Evolutionary conservation across 1,140 invertebrate genomes (phyloP).

Genomic region (Dreissena rostriformis): DNA sequence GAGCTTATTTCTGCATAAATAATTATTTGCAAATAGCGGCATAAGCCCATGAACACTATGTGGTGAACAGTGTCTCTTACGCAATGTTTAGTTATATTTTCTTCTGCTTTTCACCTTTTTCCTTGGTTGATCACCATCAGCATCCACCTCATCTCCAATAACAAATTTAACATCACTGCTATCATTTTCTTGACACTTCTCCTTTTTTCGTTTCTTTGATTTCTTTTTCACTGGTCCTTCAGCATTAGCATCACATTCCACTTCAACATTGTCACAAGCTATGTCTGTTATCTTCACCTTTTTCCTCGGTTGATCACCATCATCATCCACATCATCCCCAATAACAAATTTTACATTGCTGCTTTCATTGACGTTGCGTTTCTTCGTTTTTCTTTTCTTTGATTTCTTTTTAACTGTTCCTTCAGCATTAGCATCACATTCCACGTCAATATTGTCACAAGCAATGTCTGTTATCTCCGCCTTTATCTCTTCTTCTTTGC

Average conservation of each 20-base stretch:
- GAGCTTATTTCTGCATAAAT: too few species aligned
- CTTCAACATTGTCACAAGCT: not conserved
- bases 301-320: slow-evolving; percentile 15
- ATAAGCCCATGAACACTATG: not conserved
- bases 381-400: slow-evolving; percentile 26
- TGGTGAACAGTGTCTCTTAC: not conserved
- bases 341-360: not conserved
- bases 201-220: slow-evolving; percentile 21
- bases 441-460: not conserved
- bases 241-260: not conserved
- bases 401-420: not conserved
- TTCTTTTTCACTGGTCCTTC: not conserved
- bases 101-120: slow-evolving; percentile 3
- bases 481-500: not conserved
- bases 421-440: not conserved
- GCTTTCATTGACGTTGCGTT: slow-evolving; percentile 6
- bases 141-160: not conserved
- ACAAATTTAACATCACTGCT: not conserved
- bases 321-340: not conserved
- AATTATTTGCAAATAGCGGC: too few species aligned
- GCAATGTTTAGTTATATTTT: not conserved
- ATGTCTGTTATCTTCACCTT: slow-evolving; percentile 14
- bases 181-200: slow-evolving; percentile 33
- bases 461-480: not conserved
- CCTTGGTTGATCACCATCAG: slow-evolving; percentile 7